Conservation (phyloP, 2,797 vertebrate species). For the Phalloptychus januarius region DNA sequence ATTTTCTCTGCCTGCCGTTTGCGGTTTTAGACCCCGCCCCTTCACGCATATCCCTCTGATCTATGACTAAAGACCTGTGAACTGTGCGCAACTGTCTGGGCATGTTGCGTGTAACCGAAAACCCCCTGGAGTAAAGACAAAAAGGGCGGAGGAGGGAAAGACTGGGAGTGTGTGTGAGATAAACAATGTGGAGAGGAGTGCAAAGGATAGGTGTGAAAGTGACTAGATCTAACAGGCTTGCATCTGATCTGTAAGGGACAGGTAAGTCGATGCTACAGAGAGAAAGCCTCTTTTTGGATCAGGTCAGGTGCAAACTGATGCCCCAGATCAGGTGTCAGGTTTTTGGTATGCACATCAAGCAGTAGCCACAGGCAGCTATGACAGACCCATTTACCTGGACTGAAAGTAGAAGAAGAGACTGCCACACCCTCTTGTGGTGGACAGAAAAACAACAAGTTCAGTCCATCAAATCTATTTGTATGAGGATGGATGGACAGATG, state of each 20-base stretch:
- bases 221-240: slow-evolving; percentile 29
- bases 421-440: slow-evolving; percentile 58
- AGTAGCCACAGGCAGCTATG: slow-evolving; percentile 20
- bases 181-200: slow-evolving; percentile 28
- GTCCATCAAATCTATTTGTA: background rate
- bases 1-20: slow-evolving; percentile 8
- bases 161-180: slow-evolving; percentile 7
- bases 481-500: background rate
- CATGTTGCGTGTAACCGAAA: slow-evolving; percentile 50
- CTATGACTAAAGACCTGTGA: slow-evolving; percentile 39
- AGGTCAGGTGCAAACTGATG: slow-evolving; percentile 38
- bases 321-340: slow-evolving; percentile 61
- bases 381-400: slow-evolving; percentile 41
- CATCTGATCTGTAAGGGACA: slow-evolving; percentile 39
- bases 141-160: slow-evolving; percentile 15
- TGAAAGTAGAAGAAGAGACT: slow-evolving; percentile 21
- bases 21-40: slow-evolving; percentile 16
- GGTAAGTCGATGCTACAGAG: slow-evolving; percentile 61
- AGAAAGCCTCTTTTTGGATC: slow-evolving; percentile 13
- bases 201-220: slow-evolving; percentile 34
- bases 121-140: slow-evolving; percentile 40
- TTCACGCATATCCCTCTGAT: slow-evolving; percentile 18
- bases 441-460: slow-evolving; percentile 11
- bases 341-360: slow-evolving; percentile 55
- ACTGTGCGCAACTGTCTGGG: slow-evolving; percentile 65